Percentiles rank a stretch among this genome's conserved stretches.
Evolutionary conservation across 1,140 invertebrate genomes (phyloP).

Genomic region (Cepaea nemoralis): DNA sequence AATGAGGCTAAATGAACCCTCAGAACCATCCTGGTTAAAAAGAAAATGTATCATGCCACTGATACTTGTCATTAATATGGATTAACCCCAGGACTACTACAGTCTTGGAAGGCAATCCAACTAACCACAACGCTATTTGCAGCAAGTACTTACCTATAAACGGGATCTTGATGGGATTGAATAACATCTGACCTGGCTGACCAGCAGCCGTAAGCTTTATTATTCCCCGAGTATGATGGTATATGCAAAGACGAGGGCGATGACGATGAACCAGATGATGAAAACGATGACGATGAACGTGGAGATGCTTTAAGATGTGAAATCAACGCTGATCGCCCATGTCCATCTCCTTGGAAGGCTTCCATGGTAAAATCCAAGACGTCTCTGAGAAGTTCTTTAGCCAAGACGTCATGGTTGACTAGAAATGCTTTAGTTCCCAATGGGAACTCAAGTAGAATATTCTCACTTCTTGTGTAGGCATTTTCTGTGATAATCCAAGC

Average conservation of each 20-base stretch:
- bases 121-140: too few relatives aligned
- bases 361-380: conserved; percentile 52
- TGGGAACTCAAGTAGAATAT: conserved; percentile 49
- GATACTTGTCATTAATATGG: too few relatives aligned
- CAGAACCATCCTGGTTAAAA: too few relatives aligned
- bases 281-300: not conserved
- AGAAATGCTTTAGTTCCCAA: conserved; percentile 55
- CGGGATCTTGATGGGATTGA: conserved; percentile 25
- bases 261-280: not conserved
- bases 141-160: conserved; percentile 38
- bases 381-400: conserved; percentile 57
- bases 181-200: conserved; percentile 15
- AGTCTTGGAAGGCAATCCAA: too few relatives aligned
- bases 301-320: conserved; percentile 14
- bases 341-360: conserved; percentile 44
- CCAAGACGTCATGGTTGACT: conserved; percentile 53
- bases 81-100: too few relatives aligned
- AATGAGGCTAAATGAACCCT: too few relatives aligned
- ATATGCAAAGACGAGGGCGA: not conserved
- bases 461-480: conserved; percentile 54
- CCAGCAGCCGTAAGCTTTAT: conserved; percentile 40
- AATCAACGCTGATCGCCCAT: conserved; percentile 12
- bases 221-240: not conserved
- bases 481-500: conserved; percentile 66
- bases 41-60: too few relatives aligned